A percentile compares a stretch with the other conserved stretches of the same genome.
These are phyloP conservation scores for Cynopterus brachyotis DNA, from an alignment of 2,113 vertebrate genomes.

Conservation along the genomic window DNA sequence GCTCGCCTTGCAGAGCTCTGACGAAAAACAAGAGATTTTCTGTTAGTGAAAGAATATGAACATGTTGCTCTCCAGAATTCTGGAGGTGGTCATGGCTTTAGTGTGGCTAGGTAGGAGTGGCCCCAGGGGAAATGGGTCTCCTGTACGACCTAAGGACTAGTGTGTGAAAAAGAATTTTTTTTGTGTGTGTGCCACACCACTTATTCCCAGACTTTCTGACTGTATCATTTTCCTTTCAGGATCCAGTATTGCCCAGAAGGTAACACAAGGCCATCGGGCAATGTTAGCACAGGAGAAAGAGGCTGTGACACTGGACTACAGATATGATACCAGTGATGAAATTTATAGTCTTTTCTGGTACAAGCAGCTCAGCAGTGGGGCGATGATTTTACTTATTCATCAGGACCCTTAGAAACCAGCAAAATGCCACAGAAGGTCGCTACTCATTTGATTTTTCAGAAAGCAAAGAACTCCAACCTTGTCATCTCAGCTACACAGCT, in stretches of 20 bases:
- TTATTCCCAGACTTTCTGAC: not conserved
- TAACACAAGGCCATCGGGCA: not conserved
- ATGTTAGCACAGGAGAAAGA: not conserved
- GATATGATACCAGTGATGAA: not conserved
- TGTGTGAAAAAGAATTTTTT: not conserved
- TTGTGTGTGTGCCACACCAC: not conserved
- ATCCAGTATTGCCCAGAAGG: not conserved
- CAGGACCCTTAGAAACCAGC: not conserved
- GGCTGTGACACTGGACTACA: not conserved
- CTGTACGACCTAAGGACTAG: not conserved
- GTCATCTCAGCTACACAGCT: not conserved
- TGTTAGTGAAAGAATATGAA: not conserved
- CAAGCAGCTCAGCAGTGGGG: not conserved
- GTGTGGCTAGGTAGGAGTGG: not conserved
- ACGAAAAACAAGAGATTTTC: not conserved
- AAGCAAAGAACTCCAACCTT: not conserved
- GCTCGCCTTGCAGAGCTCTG: not conserved
- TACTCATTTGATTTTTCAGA: not conserved
- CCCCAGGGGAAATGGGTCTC: fast-evolving
- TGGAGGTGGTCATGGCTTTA: not conserved
- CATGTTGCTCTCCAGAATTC: not conserved
- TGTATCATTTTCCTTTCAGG: not conserved
- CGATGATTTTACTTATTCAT: not conserved
- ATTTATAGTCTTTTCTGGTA: not conserved
- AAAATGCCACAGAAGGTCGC: not conserved